Base-by-base conservation (phyloP, 1,140 invertebrate species). In the Drosophila seguyi region DNA sequence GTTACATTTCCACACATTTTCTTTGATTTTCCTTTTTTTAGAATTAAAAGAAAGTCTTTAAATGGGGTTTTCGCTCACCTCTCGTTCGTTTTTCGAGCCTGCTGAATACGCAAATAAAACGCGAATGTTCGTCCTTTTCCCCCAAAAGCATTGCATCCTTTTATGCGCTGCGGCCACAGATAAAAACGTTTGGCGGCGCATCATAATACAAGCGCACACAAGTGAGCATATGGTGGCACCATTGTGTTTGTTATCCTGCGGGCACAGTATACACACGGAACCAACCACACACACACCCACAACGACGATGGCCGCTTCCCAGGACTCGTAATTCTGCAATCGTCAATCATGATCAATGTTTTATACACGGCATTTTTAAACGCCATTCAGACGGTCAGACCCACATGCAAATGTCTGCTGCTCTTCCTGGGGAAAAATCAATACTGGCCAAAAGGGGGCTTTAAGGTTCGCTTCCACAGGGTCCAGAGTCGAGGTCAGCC, bases 331-430 rank as follows among this genome's bases (percentile, higher is more conserved):
- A 58, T 45, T 50, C 47, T 41, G 48, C 79, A 68, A 77, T 80
- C 76, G 68, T 69, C 84, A 80, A 71, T 74, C 74, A 66, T 84
- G 86, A 81, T 88, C 85, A 90, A 88, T 88, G 80, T 90, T 88
- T 88, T 63, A 85, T 85, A 72, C 69, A 68, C 36, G 29, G 78
- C 56, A 85, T 81, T 85, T 81, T 73, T 71, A 81, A 90, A 11
- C 20, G 18, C 31, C 50, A 16, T 8, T 31, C 45, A 77, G 76
- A 71, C 75, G 75, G 66, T 50, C 47, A 36, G 34, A 60, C 57
- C 25, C 34, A 75, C 50, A 73, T 58, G 47, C 63, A 80, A 61
- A 79, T 69, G 57, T 80, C 75, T 61, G 68, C 20, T 10, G 16
- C 45, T 59, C 72, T 69, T 65, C 50, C 60, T 75, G 77, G 42